Conservation (phyloP, 2,888 invertebrate species). For the Eupeodes luniger region DNA sequence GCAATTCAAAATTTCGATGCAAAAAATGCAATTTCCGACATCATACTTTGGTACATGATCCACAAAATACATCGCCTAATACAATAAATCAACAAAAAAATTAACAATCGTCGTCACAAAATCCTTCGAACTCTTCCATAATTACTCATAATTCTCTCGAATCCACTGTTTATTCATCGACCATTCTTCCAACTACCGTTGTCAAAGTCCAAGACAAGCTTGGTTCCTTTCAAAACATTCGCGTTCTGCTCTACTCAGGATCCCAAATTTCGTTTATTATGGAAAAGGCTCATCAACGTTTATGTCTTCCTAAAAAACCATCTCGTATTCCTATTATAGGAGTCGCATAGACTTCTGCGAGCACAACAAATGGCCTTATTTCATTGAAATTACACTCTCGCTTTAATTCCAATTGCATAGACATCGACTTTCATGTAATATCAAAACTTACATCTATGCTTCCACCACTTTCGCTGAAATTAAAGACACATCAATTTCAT, state of each 20-base stretch:
- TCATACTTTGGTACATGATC: background rate
- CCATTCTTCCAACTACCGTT: conserved; percentile 19
- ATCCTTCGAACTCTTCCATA: background rate
- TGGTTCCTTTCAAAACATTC: background rate
- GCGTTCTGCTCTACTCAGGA: conserved; percentile 19
- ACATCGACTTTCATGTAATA: conserved; percentile 1
- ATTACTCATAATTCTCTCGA: conserved; percentile 5
- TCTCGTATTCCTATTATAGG: conserved; percentile 42
- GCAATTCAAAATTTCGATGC: conserved; percentile 6
- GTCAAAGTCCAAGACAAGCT: background rate
- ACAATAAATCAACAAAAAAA: background rate
- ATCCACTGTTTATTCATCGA: conserved; percentile 3
- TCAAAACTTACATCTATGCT: conserved; percentile 17
- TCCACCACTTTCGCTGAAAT: background rate
- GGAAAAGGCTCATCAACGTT: conserved; percentile 33
- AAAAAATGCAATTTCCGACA: background rate
- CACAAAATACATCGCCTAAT: conserved; percentile 3
- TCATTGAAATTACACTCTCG: conserved; percentile 41
- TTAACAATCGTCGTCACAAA: background rate
- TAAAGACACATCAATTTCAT: conserved; percentile 4
- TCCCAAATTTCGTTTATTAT: conserved; percentile 44
- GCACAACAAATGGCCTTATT: conserved; percentile 45
- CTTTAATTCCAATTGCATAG: conserved; percentile 38
- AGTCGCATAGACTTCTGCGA: conserved; percentile 38
- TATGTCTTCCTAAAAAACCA: conserved; percentile 20